Evolutionary conservation across 2,113 vertebrate genomes (phyloP).

Genomic region (Corythaixoides concolor): DNA sequence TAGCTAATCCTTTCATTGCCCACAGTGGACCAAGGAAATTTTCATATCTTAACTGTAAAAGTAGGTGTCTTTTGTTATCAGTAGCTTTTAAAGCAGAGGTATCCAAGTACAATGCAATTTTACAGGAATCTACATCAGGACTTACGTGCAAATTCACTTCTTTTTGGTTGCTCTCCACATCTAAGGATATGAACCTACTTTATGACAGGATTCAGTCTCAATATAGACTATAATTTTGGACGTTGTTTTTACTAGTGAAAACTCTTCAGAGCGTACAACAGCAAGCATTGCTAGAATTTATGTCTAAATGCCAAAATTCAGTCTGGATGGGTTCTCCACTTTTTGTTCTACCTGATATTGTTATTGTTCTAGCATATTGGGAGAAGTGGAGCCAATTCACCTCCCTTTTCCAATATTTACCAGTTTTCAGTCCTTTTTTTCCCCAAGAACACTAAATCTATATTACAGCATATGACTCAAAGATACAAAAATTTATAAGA

Average conservation of each 20-base stretch:
- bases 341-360: neutral
- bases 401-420: neutral
- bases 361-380: neutral
- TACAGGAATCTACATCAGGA: neutral
- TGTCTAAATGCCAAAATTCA: neutral
- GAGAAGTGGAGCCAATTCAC: neutral
- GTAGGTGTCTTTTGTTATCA: neutral
- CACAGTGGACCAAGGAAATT: neutral
- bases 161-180: neutral
- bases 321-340: neutral
- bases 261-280: neutral
- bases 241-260: neutral
- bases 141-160: neutral
- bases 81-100: neutral
- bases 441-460: neutral
- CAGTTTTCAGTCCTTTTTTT: neutral
- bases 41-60: neutral
- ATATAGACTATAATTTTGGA: neutral
- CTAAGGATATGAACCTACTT: neutral
- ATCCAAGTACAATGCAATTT: neutral
- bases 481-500: neutral
- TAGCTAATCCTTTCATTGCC: constrained; percentile 41
- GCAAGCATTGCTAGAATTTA: neutral
- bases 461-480: neutral
- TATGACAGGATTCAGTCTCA: neutral